A percentile compares a stretch with the other conserved stretches of the same genome.
Evolutionary conservation across 2,888 invertebrate genomes (phyloP).

Genomic region (Pterobdella sp.): DNA sequence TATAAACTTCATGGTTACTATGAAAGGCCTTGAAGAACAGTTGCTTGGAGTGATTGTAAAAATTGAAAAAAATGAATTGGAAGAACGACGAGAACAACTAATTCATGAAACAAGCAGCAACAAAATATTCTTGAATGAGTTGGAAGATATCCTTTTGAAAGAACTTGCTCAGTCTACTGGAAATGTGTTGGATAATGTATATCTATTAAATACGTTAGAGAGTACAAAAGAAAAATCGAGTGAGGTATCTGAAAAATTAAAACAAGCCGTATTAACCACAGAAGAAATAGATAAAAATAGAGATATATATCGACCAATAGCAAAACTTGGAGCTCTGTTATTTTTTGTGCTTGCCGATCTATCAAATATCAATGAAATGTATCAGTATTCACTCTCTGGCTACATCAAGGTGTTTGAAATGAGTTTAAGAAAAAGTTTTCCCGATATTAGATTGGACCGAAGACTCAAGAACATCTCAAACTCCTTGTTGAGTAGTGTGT

Average conservation of each 20-base stretch:
- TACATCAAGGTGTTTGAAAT: slow-evolving; percentile 65
- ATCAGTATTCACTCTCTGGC: slow-evolving; percentile 77
- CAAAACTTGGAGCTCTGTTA: slow-evolving; percentile 75
- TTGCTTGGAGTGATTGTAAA: slow-evolving; percentile 78
- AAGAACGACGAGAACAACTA: slow-evolving; percentile 73
- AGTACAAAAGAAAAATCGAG: slow-evolving; percentile 78
- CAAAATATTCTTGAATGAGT: slow-evolving; percentile 69
- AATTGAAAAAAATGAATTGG: slow-evolving; percentile 75
- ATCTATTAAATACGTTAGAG: slow-evolving; percentile 74
- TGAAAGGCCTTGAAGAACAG: slow-evolving; percentile 81
- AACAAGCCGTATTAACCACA: slow-evolving; percentile 66
- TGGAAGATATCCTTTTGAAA: slow-evolving; percentile 75
- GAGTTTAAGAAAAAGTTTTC: slow-evolving; percentile 71
- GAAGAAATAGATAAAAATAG: slow-evolving; percentile 72
- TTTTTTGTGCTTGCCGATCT: slow-evolving; percentile 84
- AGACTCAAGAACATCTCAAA: slow-evolving; percentile 73
- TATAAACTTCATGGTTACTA: slow-evolving; percentile 82
- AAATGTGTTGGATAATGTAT: slow-evolving; percentile 84
- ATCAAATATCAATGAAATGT: slow-evolving; percentile 80
- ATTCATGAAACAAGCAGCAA: slow-evolving; percentile 78
- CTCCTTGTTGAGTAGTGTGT: slow-evolving; percentile 76
- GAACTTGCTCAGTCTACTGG: slow-evolving; percentile 79
- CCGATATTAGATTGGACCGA: slow-evolving; percentile 66
- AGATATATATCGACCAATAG: slow-evolving; percentile 76
- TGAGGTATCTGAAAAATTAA: slow-evolving; percentile 69